These are phyloP conservation scores for Chloromyia formosa DNA, from an alignment of 2,888 invertebrate genomes.

Conservation along the genomic window DNA sequence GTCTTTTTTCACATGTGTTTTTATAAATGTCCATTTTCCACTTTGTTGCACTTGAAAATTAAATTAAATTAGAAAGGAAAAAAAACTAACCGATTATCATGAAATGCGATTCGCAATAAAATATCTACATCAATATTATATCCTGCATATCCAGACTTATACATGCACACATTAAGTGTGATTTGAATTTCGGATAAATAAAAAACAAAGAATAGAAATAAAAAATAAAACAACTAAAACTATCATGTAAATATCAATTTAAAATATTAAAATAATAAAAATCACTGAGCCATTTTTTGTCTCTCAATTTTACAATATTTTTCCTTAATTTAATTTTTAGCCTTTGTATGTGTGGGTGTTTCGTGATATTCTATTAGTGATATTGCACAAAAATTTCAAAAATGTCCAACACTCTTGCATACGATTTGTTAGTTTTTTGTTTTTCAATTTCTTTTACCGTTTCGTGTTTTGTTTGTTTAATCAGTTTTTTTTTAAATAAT, in stretches of 20 bases:
- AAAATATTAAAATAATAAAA: constrained; percentile 14
- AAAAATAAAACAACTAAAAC: constrained; percentile 13
- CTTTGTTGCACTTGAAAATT: neutral
- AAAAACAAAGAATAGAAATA: neutral
- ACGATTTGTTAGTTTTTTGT: neutral
- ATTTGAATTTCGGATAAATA: neutral
- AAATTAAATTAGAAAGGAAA: neutral
- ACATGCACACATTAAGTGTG: neutral
- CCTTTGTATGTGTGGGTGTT: neutral
- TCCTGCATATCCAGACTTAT: neutral
- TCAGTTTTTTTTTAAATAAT: constrained; percentile 19
- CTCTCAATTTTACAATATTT: too few relatives aligned
- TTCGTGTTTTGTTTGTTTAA: too few relatives aligned
- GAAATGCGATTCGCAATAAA: too few relatives aligned
- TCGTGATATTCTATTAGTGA: constrained; percentile 31
- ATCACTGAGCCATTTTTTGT: neutral
- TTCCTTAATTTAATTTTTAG: constrained; percentile 24
- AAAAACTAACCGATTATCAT: too few relatives aligned
- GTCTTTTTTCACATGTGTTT: too few relatives aligned
- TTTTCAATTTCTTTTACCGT: neutral
- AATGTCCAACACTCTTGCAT: constrained; percentile 34
- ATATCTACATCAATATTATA: too few relatives aligned
- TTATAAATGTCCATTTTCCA: neutral
- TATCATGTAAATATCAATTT: constrained; percentile 15
- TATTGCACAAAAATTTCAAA: constrained; percentile 42